Percentiles rank a stretch among this genome's conserved stretches.
phyloP scores from a whole-genome alignment of 2,113 vertebrate genomes.

The Pachypanchax playfairii region DNA sequence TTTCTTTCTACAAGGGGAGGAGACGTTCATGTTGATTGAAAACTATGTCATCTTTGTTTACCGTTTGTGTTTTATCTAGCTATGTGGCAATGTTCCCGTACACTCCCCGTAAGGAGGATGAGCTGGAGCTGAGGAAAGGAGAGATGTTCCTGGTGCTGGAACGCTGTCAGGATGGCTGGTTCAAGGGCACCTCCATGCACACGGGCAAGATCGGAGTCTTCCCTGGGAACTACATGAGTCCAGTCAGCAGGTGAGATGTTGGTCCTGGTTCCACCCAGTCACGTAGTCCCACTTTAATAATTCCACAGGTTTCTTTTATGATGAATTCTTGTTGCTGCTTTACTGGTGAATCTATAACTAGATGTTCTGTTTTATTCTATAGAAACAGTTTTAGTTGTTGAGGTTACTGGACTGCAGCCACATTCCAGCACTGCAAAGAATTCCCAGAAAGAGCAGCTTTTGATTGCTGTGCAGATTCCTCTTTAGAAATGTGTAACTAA shows the following conservation, averaged over 20 bases:
- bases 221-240: constrained; percentile 98
- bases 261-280: too few relatives aligned
- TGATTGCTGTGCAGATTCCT: neutral
- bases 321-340: neutral
- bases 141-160: constrained; percentile 98
- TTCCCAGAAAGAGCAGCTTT: constrained; percentile 2
- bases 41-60: constrained; percentile 14
- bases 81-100: constrained; percentile 95
- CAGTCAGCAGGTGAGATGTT: constrained; percentile 85
- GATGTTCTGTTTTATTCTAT: neutral
- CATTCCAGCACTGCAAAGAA: constrained; percentile 6
- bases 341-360: neutral
- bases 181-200: constrained; percentile 98
- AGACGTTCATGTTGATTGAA: neutral
- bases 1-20: neutral
- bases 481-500: neutral
- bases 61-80: constrained; percentile 41
- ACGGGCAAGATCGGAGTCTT: constrained; percentile 98
- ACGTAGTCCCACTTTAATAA: neutral
- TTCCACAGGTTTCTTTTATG: neutral
- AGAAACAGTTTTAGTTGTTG: neutral
- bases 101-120: constrained; percentile 93
- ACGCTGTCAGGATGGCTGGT: constrained; percentile 98
- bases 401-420: constrained; percentile 2
- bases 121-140: constrained; percentile 94